Conservation (phyloP, 2,113 vertebrate species). For the Proteles cristata region DNA sequence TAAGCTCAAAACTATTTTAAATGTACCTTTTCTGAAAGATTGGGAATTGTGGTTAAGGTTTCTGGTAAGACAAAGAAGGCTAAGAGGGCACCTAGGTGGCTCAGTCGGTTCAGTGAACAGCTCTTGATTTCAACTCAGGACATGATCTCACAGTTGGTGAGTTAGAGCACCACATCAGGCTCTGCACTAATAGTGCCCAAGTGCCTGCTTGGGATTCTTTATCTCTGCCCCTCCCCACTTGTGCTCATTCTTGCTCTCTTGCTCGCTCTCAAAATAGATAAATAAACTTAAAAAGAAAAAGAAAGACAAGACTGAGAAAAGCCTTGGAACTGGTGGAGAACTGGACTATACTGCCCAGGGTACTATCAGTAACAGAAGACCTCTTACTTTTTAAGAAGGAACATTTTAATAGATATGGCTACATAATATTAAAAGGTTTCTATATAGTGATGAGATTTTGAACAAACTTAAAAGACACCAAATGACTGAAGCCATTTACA, state of each 20-base stretch:
- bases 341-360: not conserved
- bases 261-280: too few relatives aligned
- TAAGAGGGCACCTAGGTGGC: too few relatives aligned
- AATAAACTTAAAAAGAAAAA: too few relatives aligned
- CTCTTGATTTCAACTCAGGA: too few relatives aligned
- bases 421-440: not conserved
- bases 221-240: too few relatives aligned
- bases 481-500: not conserved
- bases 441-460: not conserved
- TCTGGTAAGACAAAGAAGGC: not conserved
- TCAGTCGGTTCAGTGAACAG: too few relatives aligned
- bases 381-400: not conserved
- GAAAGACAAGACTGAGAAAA: not conserved
- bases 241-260: too few relatives aligned
- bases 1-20: not conserved
- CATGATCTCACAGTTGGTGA: too few relatives aligned
- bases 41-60: not conserved
- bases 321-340: not conserved
- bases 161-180: too few relatives aligned
- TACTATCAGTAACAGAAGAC: not conserved
- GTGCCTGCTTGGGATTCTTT: too few relatives aligned
- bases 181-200: too few relatives aligned
- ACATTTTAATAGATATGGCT: not conserved
- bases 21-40: not conserved
- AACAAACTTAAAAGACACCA: not conserved